Evolutionary conservation across 1,140 invertebrate genomes (phyloP).

Genomic region (Harpegnathos saltator): DNA sequence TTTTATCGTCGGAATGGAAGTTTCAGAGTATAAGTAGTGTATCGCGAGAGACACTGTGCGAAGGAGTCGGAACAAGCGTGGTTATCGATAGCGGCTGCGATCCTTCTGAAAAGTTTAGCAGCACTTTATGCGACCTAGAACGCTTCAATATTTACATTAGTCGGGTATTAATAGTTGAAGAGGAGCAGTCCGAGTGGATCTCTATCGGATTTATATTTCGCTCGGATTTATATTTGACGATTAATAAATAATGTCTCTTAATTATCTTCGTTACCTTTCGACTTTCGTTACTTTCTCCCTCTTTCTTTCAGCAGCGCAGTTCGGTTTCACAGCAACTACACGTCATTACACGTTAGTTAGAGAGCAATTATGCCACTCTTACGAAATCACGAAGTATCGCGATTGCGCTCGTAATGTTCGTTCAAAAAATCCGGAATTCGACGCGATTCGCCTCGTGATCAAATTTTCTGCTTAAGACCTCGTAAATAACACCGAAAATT

Average conservation of each 20-base stretch:
- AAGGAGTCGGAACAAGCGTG: slow-evolving; percentile 40
- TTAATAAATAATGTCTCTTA: slow-evolving; percentile 12
- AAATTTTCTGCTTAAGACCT: neutral
- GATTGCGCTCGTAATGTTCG: neutral
- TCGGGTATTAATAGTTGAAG: slow-evolving; percentile 40
- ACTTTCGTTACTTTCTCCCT: neutral
- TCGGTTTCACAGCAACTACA: neutral
- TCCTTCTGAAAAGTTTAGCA: slow-evolving; percentile 57
- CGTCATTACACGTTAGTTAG: slow-evolving; percentile 10
- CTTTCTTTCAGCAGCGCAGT: neutral
- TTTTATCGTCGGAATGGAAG: slow-evolving; percentile 50
- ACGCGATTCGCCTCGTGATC: neutral
- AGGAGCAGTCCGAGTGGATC: slow-evolving; percentile 9
- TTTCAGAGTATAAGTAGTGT: slow-evolving; percentile 49
- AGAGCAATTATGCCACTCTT: neutral
- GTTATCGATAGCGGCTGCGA: slow-evolving; percentile 54
- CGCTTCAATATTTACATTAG: slow-evolving; percentile 55
- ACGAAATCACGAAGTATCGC: neutral
- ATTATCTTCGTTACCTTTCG: neutral
- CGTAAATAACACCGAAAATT: neutral
- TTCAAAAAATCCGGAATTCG: neutral
- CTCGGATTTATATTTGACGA: neutral
- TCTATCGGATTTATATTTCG: neutral
- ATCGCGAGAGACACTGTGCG: slow-evolving; percentile 31
- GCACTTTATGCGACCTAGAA: slow-evolving; percentile 48